These are phyloP conservation scores for Lymantria dispar DNA, from an alignment of 2,888 invertebrate genomes.

Conservation along the genomic window DNA sequence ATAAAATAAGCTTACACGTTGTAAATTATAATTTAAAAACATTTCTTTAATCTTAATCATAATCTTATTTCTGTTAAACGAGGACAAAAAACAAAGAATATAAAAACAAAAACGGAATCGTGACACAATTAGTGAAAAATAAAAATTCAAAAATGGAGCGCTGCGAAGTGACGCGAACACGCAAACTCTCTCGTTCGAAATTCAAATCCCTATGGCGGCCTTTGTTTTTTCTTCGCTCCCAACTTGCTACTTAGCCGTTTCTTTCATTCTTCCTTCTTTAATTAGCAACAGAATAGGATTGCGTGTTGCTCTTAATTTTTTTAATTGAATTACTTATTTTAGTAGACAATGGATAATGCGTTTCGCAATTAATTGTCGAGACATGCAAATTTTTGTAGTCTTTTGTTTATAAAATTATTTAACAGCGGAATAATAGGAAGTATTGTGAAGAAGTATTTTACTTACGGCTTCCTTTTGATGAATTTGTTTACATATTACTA, in stretches of 20 bases:
- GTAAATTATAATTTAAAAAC: not conserved
- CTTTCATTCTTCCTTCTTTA: conserved; percentile 77
- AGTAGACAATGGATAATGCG: conserved; percentile 73
- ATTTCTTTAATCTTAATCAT: conserved; percentile 8
- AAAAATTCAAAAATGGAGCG: conserved; percentile 63
- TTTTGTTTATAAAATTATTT: conserved; percentile 36
- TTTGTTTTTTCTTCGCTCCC: conserved; percentile 60
- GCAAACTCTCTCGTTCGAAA: conserved; percentile 69
- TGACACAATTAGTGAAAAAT: conserved; percentile 41
- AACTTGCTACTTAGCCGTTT: conserved; percentile 78
- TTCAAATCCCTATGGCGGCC: conserved; percentile 61
- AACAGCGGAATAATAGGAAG: conserved; percentile 32
- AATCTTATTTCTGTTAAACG: conserved; percentile 18
- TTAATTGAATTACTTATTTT: conserved; percentile 72
- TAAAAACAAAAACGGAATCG: conserved; percentile 31
- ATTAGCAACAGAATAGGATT: conserved; percentile 77
- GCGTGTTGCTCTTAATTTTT: conserved; percentile 76
- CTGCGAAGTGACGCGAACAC: conserved; percentile 66
- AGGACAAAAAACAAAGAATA: conserved; percentile 24
- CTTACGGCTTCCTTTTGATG: conserved; percentile 13
- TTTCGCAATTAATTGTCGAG: conserved; percentile 65
- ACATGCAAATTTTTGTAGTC: conserved; percentile 61
- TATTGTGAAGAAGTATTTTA: conserved; percentile 28
- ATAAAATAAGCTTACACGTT: no score
- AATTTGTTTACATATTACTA: not conserved